A percentile compares a stretch with the other conserved stretches of the same genome.
These are phyloP conservation scores for Chromobotia macracanthus DNA, from an alignment of 2,797 vertebrate species.

Conservation along the genomic window DNA sequence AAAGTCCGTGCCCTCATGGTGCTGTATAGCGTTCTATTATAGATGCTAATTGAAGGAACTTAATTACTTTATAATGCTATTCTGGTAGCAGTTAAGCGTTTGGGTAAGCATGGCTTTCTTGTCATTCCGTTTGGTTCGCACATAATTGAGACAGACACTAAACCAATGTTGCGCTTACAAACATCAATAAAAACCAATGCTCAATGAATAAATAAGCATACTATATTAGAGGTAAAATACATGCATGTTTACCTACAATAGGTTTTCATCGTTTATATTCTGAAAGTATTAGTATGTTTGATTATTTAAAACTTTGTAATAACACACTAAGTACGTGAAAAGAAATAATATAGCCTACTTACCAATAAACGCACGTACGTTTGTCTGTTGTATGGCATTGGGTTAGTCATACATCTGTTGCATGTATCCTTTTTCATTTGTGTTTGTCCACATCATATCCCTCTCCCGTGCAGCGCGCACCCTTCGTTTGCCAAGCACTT, in stretches of 20 bases:
- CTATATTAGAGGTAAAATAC: not conserved
- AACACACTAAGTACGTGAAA: not conserved
- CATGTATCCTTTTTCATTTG: conserved; percentile 54
- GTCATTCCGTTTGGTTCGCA: conserved; percentile 66
- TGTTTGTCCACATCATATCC: conserved; percentile 62
- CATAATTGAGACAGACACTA: conserved; percentile 37
- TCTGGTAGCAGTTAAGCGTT: conserved; percentile 68
- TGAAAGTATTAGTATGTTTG: not conserved
- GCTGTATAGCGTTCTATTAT: conserved; percentile 72
- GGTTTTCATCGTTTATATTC: not conserved
- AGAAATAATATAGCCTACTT: not conserved
- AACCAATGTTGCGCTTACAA: conserved; percentile 30
- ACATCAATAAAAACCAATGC: conserved; percentile 19
- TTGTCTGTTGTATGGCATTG: not conserved
- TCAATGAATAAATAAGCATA: not conserved
- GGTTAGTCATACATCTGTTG: not conserved
- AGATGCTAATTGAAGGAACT: conserved; percentile 80
- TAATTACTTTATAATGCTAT: conserved; percentile 81
- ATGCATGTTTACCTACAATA: not conserved
- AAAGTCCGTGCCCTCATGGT: conserved; percentile 59
- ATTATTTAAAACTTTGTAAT: not conserved
- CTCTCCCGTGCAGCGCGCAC: conserved; percentile 49
- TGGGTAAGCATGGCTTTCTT: conserved; percentile 71
- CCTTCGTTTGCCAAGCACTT: conserved; percentile 59
- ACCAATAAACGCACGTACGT: not conserved